phyloP scores from a whole-genome alignment of 1,140 invertebrate genomes.

The Conus betulinus region DNA sequence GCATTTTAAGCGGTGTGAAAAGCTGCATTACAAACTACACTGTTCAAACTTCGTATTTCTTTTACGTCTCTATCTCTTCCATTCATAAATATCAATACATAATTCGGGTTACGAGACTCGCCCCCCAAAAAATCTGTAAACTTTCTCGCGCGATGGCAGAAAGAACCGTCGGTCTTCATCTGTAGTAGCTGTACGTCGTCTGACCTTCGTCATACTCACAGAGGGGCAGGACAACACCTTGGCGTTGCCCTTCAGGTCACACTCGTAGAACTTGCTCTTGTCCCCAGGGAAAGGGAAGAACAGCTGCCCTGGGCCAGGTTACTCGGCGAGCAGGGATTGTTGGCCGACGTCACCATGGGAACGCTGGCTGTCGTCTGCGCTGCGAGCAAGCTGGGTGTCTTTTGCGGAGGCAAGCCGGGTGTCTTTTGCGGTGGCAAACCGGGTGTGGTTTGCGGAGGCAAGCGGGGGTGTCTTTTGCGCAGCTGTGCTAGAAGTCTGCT shows the following conservation, averaged over 20 bases:
- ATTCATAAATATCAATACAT: too few species aligned
- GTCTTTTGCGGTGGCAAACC: background rate
- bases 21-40: too few species aligned
- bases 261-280: conserved; percentile 30
- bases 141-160: too few species aligned
- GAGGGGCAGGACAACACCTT: background rate
- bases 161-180: too few species aligned
- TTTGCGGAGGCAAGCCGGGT: background rate
- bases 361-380: background rate
- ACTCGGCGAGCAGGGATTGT: conserved; percentile 52
- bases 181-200: too few species aligned
- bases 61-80: too few species aligned
- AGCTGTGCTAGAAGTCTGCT: background rate
- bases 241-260: conserved; percentile 25
- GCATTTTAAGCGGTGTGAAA: too few species aligned
- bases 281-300: conserved; percentile 52
- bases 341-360: background rate
- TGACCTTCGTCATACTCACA: background rate
- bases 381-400: background rate
- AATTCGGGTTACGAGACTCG: too few species aligned
- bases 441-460: background rate
- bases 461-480: too few species aligned
- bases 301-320: conserved; percentile 40
- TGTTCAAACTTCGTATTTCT: too few species aligned
- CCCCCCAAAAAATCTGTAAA: too few species aligned